Evolutionary conservation across 1,140 invertebrate species (phyloP).

Genomic region (Scylla paramamosain): DNA sequence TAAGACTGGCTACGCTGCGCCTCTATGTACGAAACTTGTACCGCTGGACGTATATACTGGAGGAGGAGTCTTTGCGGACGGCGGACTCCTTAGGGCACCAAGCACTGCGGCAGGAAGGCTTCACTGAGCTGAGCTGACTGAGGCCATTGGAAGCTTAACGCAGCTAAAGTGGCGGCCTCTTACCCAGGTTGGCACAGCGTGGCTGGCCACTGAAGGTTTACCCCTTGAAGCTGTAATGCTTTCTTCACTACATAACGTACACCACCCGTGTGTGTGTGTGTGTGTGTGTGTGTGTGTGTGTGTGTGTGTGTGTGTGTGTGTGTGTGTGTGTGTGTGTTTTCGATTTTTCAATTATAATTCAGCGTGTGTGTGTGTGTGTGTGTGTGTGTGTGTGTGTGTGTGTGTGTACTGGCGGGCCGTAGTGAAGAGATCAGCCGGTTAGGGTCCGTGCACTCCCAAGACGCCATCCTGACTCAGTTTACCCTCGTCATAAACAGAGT

Average conservation of each 20-base stretch:
- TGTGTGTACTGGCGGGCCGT: background rate
- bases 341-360: background rate
- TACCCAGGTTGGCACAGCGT: background rate
- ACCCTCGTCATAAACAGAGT: slow-evolving; percentile 43
- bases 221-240: background rate
- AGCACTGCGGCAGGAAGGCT: too few species aligned
- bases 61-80: too few species aligned
- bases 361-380: background rate
- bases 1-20: too few species aligned
- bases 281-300: background rate
- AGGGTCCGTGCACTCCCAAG: background rate
- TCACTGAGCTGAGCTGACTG: too few species aligned
- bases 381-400: background rate
- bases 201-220: background rate
- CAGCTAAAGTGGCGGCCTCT: background rate
- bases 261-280: background rate
- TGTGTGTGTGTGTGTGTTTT: background rate
- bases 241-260: background rate
- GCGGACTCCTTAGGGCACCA: too few species aligned
- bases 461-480: slow-evolving; percentile 55
- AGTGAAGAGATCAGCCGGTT: background rate
- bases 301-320: background rate
- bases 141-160: background rate
- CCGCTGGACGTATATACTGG: too few species aligned
- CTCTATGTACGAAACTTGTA: too few species aligned